Evolutionary conservation across 30 jellyfish, hydroid and myxozoan genomes (phyloP), one percentile per base, ranked within the genome.

Genomic region (Aurelia sp.): DNA sequence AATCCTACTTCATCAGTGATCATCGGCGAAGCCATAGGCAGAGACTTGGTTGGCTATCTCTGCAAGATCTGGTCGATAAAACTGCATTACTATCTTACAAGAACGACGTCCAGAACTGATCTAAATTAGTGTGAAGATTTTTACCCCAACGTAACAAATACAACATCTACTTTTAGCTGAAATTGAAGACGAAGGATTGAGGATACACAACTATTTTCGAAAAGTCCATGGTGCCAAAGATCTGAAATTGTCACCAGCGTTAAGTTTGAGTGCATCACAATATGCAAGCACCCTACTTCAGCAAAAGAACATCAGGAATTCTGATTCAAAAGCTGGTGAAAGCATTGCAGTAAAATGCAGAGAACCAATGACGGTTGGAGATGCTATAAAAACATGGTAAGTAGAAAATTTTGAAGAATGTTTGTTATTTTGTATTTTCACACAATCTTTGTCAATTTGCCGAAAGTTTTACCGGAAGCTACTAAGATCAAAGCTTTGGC

Each of bases 361-460:
- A 7, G 86, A 51, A 27, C 72, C 84, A 48, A 24, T 75, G 58
- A 75, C 89, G 4, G 90, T 67, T 65, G 80, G 65, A 47, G 96
- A 77, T 22, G 96, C 96, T 20, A 57, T 76, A 62, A 74, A 72
- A 41, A n/a, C 67, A 11, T 86, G 96, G 96, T 86, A 50, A 8
- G 90, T 8, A 44, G 7, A 44, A 4, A 38, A 38, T 38, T 38
- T 27, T 27, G 33, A 27, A 27, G 1, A 27, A 38, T 38, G n/a
- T 38, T 38, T 38, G 9, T 38, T 38, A 0, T 38, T 38, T 7
- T 38, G 7, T 38, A 38, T 27, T 27, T 27, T 27, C 33, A 27
- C 33, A 27, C 33, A 27, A 27, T 27, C 33, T 1, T 27, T 27
- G 33, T 27, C 33, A 27, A 27, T 27, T 27, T 27, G 33, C 33